A percentile compares a stretch with the other conserved stretches of the same genome.
Conservation (phyloP, 2,888 invertebrate genomes). For the Andrena minutula region DNA sequence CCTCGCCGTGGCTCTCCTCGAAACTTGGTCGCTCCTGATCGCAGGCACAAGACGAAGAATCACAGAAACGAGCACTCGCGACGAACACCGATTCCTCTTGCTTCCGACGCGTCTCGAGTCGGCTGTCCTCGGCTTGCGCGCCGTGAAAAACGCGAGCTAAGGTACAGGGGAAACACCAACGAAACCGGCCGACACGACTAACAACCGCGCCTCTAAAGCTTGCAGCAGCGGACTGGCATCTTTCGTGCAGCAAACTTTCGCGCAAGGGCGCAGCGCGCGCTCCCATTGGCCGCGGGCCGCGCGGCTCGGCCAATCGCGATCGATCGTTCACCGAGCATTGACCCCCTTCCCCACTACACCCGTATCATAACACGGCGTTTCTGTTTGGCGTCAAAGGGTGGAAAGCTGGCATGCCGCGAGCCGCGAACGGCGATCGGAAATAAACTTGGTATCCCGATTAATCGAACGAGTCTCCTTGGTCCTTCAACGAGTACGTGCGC, state of each 20-base stretch:
- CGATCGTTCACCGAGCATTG: slow-evolving; percentile 72
- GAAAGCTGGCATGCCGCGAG: slow-evolving; percentile 6
- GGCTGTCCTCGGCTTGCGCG: slow-evolving; percentile 11
- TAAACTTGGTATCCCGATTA: slow-evolving; percentile 25
- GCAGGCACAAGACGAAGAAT: slow-evolving; percentile 28
- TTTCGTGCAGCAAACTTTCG: slow-evolving; percentile 65
- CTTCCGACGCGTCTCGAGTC: background rate
- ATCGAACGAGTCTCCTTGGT: background rate
- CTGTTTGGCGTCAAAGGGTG: slow-evolving; percentile 34
- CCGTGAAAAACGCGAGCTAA: slow-evolving; percentile 28
- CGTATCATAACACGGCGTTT: slow-evolving; percentile 31
- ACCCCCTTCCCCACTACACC: slow-evolving; percentile 57
- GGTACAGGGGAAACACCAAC: slow-evolving; percentile 42
- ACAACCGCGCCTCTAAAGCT: slow-evolving; percentile 67
- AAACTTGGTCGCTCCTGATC: slow-evolving; percentile 10
- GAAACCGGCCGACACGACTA: slow-evolving; percentile 11
- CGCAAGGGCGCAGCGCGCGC: slow-evolving; percentile 53
- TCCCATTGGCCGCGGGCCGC: slow-evolving; percentile 58
- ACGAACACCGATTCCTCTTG: slow-evolving; percentile 17
- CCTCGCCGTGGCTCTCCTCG: slow-evolving; percentile 18
- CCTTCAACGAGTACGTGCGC: too few species aligned
- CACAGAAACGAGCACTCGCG: slow-evolving; percentile 52
- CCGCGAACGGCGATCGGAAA: slow-evolving; percentile 10
- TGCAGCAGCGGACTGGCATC: slow-evolving; percentile 65
- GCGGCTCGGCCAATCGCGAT: slow-evolving; percentile 70